phyloP scores from a whole-genome alignment of 2,113 vertebrate species.

The Actenoides lindsayi region DNA sequence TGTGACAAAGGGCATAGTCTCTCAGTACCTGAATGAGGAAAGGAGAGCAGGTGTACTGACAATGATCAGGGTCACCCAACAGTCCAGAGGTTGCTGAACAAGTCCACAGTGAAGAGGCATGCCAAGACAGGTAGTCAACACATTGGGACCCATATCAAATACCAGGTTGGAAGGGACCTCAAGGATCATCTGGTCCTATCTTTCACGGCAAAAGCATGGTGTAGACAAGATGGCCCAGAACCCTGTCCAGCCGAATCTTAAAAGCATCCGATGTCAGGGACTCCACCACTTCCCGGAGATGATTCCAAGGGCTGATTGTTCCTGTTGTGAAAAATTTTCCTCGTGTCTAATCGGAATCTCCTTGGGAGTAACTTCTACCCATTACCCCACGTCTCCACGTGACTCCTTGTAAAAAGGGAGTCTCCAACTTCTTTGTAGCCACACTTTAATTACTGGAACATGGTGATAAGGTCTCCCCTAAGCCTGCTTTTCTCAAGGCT shows the following conservation, averaged over 20 bases:
- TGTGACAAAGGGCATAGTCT: constrained; percentile 24
- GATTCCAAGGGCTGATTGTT: background rate
- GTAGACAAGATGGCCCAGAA: background rate
- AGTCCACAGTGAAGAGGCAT: background rate
- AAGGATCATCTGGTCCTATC: background rate
- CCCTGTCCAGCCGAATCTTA: background rate
- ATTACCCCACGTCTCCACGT: background rate
- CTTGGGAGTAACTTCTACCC: background rate
- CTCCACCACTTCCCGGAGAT: background rate
- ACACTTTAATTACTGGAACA: background rate
- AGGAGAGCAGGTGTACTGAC: background rate
- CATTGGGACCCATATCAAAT: background rate
- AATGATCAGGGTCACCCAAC: background rate
- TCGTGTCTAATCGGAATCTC: background rate
- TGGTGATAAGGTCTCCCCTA: background rate
- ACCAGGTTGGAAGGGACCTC: background rate
- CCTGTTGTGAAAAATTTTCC: background rate
- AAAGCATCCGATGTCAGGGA: background rate
- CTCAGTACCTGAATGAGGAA: background rate
- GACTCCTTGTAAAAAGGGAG: background rate
- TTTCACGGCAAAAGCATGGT: background rate
- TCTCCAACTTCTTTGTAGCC: background rate
- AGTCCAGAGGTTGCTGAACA: background rate
- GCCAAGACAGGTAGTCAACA: background rate
- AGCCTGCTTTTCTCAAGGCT: background rate